Evolutionary conservation across 2,113 vertebrate species (phyloP).

Genomic region (Anas platyrhynchos): DNA sequence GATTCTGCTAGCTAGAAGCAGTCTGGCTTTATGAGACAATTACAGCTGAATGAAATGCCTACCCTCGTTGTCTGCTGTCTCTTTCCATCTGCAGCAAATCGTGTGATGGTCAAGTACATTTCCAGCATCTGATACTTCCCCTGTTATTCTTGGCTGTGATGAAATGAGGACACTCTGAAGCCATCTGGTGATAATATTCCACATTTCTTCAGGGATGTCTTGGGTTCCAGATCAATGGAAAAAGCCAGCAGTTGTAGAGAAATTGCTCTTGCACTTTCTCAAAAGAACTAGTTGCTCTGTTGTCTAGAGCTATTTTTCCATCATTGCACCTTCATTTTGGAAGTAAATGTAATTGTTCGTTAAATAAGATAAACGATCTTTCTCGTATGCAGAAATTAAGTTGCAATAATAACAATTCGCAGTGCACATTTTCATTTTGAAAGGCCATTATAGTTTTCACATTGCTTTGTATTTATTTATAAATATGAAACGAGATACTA

Average conservation of each 20-base stretch:
- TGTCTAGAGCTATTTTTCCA: neutral
- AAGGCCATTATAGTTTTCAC: neutral
- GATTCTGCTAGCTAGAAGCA: neutral
- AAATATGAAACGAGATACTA: neutral
- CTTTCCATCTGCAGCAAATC: neutral
- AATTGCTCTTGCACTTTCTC: neutral
- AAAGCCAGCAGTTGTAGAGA: neutral
- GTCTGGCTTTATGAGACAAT: neutral
- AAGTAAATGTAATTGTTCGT: neutral
- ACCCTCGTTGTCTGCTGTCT: neutral
- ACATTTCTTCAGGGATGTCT: neutral
- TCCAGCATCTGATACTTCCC: neutral
- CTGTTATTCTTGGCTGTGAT: neutral
- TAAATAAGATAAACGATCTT: neutral
- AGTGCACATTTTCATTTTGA: neutral
- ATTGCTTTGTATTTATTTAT: neutral
- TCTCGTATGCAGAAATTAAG: neutral
- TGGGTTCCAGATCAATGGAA: neutral
- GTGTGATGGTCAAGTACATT: neutral
- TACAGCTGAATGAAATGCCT: neutral
- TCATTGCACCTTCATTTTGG: neutral
- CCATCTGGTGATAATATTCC: neutral
- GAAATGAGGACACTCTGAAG: neutral
- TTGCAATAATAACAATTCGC: neutral
- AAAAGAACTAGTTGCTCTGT: neutral